These are phyloP conservation scores for Tachystola acroxantha DNA, from an alignment of 2,888 invertebrate genomes.

Conservation along the genomic window DNA sequence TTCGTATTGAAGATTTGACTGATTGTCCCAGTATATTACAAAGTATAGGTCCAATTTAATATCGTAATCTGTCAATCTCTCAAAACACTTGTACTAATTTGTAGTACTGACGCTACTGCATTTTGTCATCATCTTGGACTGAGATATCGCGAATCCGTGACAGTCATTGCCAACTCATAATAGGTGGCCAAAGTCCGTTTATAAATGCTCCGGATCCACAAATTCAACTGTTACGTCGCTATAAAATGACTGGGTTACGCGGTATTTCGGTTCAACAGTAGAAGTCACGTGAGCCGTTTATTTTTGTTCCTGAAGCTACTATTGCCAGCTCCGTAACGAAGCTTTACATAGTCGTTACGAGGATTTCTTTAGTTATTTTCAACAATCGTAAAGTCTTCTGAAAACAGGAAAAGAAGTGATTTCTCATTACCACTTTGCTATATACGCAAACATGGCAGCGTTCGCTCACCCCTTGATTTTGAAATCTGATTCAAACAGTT, in stretches of 20 bases:
- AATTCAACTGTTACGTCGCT: conserved; percentile 26
- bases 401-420: too few species aligned
- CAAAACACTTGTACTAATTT: conserved; percentile 1
- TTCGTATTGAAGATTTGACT: too few species aligned
- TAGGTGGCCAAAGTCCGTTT: conserved; percentile 26
- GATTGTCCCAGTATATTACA: too few species aligned
- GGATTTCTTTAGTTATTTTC: background rate
- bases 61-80: too few species aligned
- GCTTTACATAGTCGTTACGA: conserved; percentile 2
- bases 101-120: background rate
- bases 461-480: too few species aligned
- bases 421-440: too few species aligned
- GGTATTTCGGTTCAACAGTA: conserved; percentile 41
- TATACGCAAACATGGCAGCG: too few species aligned
- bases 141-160: background rate
- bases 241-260: conserved; percentile 29
- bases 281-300: conserved; percentile 50
- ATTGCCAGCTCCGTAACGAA: conserved; percentile 17
- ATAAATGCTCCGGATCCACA: conserved; percentile 22
- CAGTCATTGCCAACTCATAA: conserved; percentile 28
- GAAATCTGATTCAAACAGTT: too few species aligned
- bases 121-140: conserved; percentile 1
- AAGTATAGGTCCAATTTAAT: too few species aligned
- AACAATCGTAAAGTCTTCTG: too few species aligned
- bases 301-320: conserved; percentile 43